A percentile compares a stretch with the other conserved stretches of the same genome.
Evolutionary conservation across 1,140 invertebrate species (phyloP).

Genomic region (Probaryconus sp.): DNA sequence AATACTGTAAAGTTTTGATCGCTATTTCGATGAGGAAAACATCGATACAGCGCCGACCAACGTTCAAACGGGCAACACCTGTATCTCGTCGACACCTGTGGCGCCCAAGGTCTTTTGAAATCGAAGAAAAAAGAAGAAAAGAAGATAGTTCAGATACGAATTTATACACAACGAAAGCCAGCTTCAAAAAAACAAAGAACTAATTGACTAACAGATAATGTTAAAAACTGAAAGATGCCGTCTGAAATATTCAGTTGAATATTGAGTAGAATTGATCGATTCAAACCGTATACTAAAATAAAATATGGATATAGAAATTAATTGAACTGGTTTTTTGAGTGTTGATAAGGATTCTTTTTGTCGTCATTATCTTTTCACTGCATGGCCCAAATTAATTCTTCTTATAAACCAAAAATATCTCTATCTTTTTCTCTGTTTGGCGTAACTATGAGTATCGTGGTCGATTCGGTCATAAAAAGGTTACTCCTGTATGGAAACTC

Average conservation of each 20-base stretch:
- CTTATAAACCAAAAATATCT: too few species aligned
- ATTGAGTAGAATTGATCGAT: too few species aligned
- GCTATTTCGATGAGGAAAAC: slow-evolving; percentile 6
- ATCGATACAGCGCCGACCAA: slow-evolving; percentile 33
- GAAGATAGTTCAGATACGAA: slow-evolving; percentile 60
- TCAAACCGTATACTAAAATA: too few species aligned
- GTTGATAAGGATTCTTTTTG: too few species aligned
- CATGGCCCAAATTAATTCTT: too few species aligned
- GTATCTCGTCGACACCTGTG: slow-evolving; percentile 76
- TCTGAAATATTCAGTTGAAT: too few species aligned
- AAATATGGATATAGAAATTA: too few species aligned
- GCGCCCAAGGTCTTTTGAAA: slow-evolving; percentile 61
- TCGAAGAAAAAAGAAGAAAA: slow-evolving; percentile 50
- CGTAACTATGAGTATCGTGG: too few species aligned
- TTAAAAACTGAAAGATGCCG: too few species aligned
- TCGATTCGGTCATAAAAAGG: slow-evolving; percentile 25
- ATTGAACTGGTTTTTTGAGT: too few species aligned
- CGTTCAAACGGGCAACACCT: slow-evolving; percentile 64
- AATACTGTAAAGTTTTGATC: slow-evolving; percentile 50
- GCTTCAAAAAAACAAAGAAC: slow-evolving; percentile 67
- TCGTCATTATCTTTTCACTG: too few species aligned
- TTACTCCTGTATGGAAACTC: background rate
- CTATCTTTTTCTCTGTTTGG: too few species aligned
- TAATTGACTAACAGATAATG: slow-evolving; percentile 61
- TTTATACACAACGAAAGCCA: slow-evolving; percentile 68